These are phyloP conservation scores for Drosophila fungiperda DNA, from an alignment of 2,888 invertebrate species.

Conservation along the genomic window DNA sequence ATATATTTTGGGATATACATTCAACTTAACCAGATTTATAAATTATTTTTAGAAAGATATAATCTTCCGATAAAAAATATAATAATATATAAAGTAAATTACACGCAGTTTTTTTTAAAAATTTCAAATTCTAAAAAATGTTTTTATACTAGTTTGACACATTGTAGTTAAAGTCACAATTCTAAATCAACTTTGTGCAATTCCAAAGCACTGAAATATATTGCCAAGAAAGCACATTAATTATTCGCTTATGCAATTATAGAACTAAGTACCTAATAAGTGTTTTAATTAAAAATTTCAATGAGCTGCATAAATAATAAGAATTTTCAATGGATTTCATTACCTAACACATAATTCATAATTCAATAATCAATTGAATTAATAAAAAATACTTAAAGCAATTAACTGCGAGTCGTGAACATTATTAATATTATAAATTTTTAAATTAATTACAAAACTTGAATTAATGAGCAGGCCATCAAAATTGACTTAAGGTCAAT, in stretches of 20 bases:
- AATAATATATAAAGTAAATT: too few species aligned
- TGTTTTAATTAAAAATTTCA: constrained; percentile 57
- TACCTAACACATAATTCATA: constrained; percentile 9
- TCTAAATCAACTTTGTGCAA: not conserved
- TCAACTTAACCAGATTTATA: not conserved
- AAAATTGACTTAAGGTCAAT: constrained; percentile 16
- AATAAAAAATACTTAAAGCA: constrained; percentile 14
- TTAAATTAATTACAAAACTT: not conserved
- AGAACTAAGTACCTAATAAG: constrained; percentile 48
- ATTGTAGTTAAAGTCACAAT: not conserved
- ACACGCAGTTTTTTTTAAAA: too few species aligned
- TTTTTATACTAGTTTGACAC: not conserved
- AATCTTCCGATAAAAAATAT: too few species aligned
- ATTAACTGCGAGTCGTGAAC: constrained; percentile 11
- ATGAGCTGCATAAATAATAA: constrained; percentile 49
- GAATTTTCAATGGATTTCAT: constrained; percentile 21
- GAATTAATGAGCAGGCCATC: not conserved
- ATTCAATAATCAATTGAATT: constrained; percentile 27
- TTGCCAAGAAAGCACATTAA: not conserved
- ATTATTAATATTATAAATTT: not conserved
- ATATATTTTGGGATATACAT: not conserved
- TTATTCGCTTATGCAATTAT: constrained; percentile 19
- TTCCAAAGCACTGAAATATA: not conserved
- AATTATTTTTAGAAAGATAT: too few species aligned
- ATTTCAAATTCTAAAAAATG: too few species aligned